Percentiles rank a stretch among this genome's conserved stretches.
Conservation (phyloP, 2,113 vertebrate genomes). For the Onychostruthus taczanowskii region DNA sequence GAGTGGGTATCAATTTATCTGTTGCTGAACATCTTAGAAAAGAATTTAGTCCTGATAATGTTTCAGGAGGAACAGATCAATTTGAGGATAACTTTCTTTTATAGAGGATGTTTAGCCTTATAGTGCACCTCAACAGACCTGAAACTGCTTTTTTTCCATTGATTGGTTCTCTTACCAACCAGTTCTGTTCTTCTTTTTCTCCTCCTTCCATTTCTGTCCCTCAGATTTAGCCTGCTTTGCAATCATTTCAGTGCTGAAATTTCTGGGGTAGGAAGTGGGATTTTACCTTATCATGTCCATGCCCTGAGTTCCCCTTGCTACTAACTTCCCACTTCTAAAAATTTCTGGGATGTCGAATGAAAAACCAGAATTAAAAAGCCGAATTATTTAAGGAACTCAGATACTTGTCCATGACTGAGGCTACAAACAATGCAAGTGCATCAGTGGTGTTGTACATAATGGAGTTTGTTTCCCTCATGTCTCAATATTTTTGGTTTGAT, state of each 20-base stretch:
- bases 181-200: neutral
- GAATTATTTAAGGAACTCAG: neutral
- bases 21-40: neutral
- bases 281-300: neutral
- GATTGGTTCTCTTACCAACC: neutral
- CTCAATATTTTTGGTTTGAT: neutral
- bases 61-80: neutral
- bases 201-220: neutral
- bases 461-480: neutral
- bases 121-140: neutral
- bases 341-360: neutral
- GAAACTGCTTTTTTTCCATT: neutral
- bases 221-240: neutral
- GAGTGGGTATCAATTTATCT: neutral
- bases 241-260: neutral
- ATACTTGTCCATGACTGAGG: neutral
- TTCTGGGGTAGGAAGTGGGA: neutral
- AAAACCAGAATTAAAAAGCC: neutral
- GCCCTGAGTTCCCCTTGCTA: neutral
- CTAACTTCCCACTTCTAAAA: neutral
- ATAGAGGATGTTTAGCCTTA: neutral
- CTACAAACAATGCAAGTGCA: neutral
- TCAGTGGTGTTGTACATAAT: neutral
- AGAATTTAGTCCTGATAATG: neutral
- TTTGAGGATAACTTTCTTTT: neutral